phyloP scores from a whole-genome alignment of 2,113 vertebrate genomes.

The Leptobrachium leishanense region DNA sequence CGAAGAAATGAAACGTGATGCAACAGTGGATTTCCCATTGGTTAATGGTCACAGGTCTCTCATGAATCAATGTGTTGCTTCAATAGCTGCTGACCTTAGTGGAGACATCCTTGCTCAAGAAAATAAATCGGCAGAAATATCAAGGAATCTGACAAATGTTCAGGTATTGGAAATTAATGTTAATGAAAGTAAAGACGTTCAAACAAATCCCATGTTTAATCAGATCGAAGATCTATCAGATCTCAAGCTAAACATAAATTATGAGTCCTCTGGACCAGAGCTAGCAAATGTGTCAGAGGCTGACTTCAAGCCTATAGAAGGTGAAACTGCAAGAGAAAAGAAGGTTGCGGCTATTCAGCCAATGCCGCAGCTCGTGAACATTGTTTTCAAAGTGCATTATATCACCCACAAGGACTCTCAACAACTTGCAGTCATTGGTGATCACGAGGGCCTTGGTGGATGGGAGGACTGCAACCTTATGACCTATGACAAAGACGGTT shows the following conservation, averaged over 20 bases:
- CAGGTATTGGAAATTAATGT: neutral
- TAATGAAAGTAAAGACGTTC: neutral
- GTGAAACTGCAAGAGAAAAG: constrained; percentile 56
- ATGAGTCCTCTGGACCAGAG: constrained; percentile 25
- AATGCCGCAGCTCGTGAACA: constrained; percentile 69
- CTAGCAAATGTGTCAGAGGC: neutral
- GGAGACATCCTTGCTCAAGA: too few species aligned
- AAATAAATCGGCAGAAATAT: too few species aligned
- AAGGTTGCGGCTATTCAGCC: constrained; percentile 66
- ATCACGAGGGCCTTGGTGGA: constrained; percentile 78
- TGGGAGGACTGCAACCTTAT: constrained; percentile 81
- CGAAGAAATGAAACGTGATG: too few species aligned
- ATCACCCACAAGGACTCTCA: constrained; percentile 68
- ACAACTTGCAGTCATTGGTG: constrained; percentile 79
- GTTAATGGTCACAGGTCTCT: too few species aligned
- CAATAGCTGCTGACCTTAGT: too few species aligned
- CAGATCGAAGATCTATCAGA: neutral
- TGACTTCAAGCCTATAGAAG: constrained; percentile 40
- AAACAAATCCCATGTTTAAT: neutral
- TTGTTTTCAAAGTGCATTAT: constrained; percentile 87
- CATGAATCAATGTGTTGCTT: too few species aligned
- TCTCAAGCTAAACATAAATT: neutral
- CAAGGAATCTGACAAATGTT: neutral
- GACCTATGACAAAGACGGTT: constrained; percentile 69
- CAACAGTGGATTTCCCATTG: too few species aligned